A percentile compares a stretch with the other conserved stretches of the same genome.
Evolutionary conservation across 2,113 vertebrate genomes (phyloP).

Genomic region (Plecturocebus donacophilus): DNA sequence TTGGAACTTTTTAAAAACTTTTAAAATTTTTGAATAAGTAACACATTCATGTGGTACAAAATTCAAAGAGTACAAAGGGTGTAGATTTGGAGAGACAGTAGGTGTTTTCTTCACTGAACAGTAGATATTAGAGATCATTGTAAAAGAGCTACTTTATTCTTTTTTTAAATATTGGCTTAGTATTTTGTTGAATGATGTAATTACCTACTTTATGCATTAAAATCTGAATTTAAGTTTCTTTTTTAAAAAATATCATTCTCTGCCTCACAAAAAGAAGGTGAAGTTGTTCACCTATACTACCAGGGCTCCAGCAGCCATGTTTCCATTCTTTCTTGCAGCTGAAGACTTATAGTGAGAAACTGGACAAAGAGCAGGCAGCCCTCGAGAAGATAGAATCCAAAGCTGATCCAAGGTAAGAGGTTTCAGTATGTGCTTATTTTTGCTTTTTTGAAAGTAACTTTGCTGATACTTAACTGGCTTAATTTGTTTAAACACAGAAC

Average conservation of each 20-base stretch:
- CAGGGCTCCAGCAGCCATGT: neutral
- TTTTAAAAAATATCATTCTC: neutral
- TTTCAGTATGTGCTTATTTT: neutral
- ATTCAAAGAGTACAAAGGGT: neutral
- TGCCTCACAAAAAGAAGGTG: neutral
- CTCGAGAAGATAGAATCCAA: constrained; percentile 91
- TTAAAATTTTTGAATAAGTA: neutral
- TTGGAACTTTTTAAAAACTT: neutral
- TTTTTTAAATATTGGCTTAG: neutral
- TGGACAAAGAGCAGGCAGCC: constrained; percentile 89
- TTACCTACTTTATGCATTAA: neutral
- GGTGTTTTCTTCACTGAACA: neutral
- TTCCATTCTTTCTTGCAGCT: constrained; percentile 79
- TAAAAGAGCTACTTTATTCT: neutral
- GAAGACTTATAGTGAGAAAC: constrained; percentile 84
- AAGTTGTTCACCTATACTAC: neutral
- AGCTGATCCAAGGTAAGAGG: constrained; percentile 90
- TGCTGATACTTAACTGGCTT: neutral
- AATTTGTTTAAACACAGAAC: neutral
- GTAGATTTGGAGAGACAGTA: neutral
- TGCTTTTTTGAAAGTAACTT: neutral
- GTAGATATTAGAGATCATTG: neutral
- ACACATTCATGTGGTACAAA: neutral
- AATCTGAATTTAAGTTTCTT: neutral
- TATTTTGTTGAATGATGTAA: neutral